These are phyloP conservation scores for Ceyx cyanopectus DNA, from an alignment of 2,113 vertebrate genomes.

Conservation along the genomic window DNA sequence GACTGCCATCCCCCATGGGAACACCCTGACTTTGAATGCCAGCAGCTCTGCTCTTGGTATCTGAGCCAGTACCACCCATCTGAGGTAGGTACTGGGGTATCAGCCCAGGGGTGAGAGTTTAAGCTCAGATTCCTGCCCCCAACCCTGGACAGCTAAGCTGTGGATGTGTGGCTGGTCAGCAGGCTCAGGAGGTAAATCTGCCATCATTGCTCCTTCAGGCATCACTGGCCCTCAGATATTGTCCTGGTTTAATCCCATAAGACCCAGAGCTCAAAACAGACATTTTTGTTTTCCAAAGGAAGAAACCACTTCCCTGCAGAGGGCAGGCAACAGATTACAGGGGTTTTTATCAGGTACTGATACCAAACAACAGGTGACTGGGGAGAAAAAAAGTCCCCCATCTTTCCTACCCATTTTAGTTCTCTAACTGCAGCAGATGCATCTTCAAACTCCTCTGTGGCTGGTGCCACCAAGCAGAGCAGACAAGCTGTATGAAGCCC, in stretches of 20 bases:
- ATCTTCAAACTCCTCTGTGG: neutral
- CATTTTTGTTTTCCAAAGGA: neutral
- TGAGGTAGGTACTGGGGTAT: too few species aligned
- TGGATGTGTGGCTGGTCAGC: neutral
- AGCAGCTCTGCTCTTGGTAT: neutral
- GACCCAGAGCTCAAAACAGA: neutral
- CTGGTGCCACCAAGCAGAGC: neutral
- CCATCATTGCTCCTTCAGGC: accelerated
- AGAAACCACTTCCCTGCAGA: neutral
- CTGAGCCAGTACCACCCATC: neutral
- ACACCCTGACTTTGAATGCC: accelerated
- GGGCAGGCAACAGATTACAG: neutral
- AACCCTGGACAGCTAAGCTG: neutral
- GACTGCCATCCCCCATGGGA: neutral
- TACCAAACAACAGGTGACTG: neutral
- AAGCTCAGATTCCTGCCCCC: neutral
- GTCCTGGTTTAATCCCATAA: neutral
- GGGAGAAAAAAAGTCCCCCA: neutral
- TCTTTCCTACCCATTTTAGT: neutral
- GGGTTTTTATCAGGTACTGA: neutral
- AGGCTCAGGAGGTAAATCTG: neutral
- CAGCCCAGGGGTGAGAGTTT: neutral
- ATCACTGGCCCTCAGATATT: neutral
- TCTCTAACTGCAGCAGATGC: neutral
- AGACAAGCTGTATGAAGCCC: neutral